Conservation (phyloP, 2,888 invertebrate species). For the Liodrosophila aerea region DNA sequence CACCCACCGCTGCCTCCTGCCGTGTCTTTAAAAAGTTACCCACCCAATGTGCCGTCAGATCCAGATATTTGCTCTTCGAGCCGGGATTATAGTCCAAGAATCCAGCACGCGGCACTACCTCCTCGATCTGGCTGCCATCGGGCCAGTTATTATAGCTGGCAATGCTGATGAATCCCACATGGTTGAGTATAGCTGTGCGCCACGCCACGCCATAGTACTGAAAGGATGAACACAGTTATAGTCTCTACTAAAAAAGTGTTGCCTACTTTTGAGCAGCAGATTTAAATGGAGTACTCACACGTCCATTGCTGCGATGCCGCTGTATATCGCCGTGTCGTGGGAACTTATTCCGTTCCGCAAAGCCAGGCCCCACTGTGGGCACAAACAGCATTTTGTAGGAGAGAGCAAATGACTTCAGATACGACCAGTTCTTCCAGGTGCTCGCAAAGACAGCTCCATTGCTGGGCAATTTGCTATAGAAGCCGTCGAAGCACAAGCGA, state of each 20-base stretch:
- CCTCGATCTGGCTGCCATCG: constrained; percentile 89
- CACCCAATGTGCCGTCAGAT: constrained; percentile 86
- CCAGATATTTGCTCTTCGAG: constrained; percentile 85
- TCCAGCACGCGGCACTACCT: constrained; percentile 82
- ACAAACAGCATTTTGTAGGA: constrained; percentile 86
- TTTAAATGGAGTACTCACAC: constrained; percentile 65
- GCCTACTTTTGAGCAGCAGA: no score
- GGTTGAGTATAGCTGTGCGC: constrained; percentile 84
- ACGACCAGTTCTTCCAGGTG: constrained; percentile 85
- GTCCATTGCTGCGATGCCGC: constrained; percentile 81
- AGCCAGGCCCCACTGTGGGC: constrained; percentile 88
- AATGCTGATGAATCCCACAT: constrained; percentile 85
- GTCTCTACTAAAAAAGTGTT: no score
- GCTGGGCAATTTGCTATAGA: constrained; percentile 87
- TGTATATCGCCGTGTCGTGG: constrained; percentile 81
- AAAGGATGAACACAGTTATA: background rate
- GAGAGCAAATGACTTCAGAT: constrained; percentile 84
- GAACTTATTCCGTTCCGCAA: constrained; percentile 85
- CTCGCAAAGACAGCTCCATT: constrained; percentile 87
- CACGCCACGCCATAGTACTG: constrained; percentile 86
- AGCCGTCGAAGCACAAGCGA: constrained; percentile 84
- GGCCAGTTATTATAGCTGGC: constrained; percentile 90
- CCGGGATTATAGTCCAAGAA: constrained; percentile 85
- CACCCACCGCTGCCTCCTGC: constrained; percentile 69
- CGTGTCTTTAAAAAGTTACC: constrained; percentile 83